Evolutionary conservation across 2,113 vertebrate genomes (phyloP).

Genomic region (Grammomys surdaster): DNA sequence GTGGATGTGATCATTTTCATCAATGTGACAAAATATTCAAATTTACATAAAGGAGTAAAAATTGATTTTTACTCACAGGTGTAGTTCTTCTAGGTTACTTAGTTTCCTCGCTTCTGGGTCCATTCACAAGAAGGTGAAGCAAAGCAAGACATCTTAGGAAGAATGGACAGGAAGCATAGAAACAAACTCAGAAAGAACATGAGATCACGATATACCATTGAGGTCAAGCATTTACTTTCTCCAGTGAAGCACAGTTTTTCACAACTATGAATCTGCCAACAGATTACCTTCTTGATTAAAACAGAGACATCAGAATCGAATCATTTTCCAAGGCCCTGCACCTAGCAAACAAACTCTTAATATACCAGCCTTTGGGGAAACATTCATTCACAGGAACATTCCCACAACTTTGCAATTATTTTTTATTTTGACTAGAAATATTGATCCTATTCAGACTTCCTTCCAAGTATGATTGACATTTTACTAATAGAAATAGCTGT

Average conservation of each 20-base stretch:
- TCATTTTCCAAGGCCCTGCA: neutral
- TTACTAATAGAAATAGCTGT: neutral
- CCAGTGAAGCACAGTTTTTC: neutral
- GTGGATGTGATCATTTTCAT: neutral
- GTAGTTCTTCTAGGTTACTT: neutral
- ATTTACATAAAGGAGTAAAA: neutral
- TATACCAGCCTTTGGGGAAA: neutral
- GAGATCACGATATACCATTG: neutral
- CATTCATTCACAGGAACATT: neutral
- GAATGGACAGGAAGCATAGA: neutral
- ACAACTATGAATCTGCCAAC: neutral
- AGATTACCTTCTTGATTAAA: neutral
- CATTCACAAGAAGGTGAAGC: no score
- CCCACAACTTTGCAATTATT: neutral
- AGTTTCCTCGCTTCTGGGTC: neutral
- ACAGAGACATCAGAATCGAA: neutral
- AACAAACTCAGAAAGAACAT: neutral
- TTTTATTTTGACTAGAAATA: slow-evolving; percentile 20
- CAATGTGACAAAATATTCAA: neutral
- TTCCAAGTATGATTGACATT: neutral
- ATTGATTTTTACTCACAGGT: neutral
- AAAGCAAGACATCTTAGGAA: fast-evolving
- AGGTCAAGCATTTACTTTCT: neutral
- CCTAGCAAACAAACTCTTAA: neutral
- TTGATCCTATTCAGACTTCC: neutral